phyloP scores from a whole-genome alignment of 2,113 vertebrate species.

The Malurus melanocephalus region DNA sequence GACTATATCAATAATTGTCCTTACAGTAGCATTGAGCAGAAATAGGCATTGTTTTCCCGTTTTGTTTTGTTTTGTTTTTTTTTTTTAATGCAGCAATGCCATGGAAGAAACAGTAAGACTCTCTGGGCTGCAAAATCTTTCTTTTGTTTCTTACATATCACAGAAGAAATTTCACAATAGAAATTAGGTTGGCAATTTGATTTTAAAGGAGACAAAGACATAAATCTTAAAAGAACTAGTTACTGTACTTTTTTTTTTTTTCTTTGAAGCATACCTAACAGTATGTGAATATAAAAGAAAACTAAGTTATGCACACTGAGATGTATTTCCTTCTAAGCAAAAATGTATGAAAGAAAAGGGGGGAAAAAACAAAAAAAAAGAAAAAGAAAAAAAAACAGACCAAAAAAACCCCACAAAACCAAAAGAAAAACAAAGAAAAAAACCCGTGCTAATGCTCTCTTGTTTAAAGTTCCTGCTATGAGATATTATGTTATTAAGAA shows the following conservation, averaged over 20 bases:
- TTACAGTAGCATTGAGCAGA: not conserved
- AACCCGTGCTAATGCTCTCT: not conserved
- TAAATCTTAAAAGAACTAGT: not conserved
- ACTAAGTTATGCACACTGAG: not conserved
- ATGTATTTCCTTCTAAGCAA: not conserved
- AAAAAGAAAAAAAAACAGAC: not conserved
- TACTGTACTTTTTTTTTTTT: not conserved
- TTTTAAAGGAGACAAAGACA: not conserved
- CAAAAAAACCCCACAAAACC: not conserved
- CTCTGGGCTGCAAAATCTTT: not conserved
- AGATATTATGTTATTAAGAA: not conserved
- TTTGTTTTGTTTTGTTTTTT: not conserved
- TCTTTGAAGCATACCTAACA: not conserved
- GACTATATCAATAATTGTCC: not conserved
- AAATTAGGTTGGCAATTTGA: not conserved
- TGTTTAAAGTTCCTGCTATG: not conserved
- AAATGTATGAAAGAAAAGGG: not conserved
- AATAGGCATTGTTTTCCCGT: not conserved
- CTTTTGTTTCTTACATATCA: not conserved
- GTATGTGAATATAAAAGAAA: not conserved
- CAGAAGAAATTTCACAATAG: not conserved
- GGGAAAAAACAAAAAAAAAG: not conserved
- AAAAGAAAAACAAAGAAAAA: rapidly evolving
- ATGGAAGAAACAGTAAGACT: not conserved
- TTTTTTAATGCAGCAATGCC: not conserved